Base-by-base conservation (phyloP, 2,888 invertebrate species). In the Leucophora obtusa region DNA sequence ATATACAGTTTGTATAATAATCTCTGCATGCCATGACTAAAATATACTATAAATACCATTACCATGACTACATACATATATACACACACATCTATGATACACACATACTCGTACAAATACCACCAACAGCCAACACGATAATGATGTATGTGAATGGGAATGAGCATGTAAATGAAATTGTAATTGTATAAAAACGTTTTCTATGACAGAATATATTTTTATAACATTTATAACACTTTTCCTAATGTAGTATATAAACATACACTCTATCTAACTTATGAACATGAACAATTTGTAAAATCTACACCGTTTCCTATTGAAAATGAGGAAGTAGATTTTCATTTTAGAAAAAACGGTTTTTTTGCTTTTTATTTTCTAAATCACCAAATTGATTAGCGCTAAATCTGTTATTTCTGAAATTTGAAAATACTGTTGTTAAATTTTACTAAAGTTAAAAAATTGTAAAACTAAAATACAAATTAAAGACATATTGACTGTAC, bases 11-110 rank as follows among this genome's bases (percentile, higher is more conserved):
- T 28, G 28, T 28, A 28, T 28, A 28, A 28, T 35, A 79, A 74
- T 59, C 74, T 74, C 65, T 58, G 47, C 68, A 79, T 28, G 59
- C 11, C 58, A 56, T 69, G 21, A 69, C 18, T 78, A 53, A 69
- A 63, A 69, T 69, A 54, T 54, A 14, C 1, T 24, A 24, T 5
- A 28, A 54, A 14, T n/a, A 6, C 21, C 11, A 54, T 15, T 14
- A 24, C 28, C 8, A 24, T 5, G 9, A 28, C 3, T 7, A 28
- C 10, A 51, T 11, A 38, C 24, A 53, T 24, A 53, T 53, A 53
- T 4, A 18, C 24, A 56, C 6, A 15, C 10, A 56, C 28, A 51
- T 50, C 2, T 5, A 24, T 24, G 5, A 24, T 24, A 24, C 24
- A 50, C n/a, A 50, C 15, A 50, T 50, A 50, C 17, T 1, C 1